phyloP scores from a whole-genome alignment of 2,113 vertebrate genomes.

The Leiothrix lutea region DNA sequence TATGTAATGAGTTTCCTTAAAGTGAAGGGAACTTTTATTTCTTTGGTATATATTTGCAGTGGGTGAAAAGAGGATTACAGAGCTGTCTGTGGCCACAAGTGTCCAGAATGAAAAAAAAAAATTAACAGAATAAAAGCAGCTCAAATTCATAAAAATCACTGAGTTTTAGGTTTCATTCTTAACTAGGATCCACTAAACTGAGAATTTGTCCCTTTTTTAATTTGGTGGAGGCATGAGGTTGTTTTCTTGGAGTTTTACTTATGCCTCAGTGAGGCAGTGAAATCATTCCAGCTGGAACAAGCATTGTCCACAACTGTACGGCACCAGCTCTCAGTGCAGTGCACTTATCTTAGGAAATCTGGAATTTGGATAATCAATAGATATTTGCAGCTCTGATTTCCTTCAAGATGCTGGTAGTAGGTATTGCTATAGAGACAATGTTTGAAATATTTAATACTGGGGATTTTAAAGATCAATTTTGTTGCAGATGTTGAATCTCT shows the following conservation, averaged over 20 bases:
- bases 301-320: not conserved
- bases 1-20: not conserved
- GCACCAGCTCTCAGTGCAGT: not conserved
- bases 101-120: not conserved
- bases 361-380: not conserved
- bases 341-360: not conserved
- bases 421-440: not conserved
- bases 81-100: not conserved
- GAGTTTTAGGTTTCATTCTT: not conserved
- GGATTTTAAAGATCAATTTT: not conserved
- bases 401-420: not conserved
- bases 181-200: not conserved
- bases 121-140: not conserved
- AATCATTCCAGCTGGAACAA: not conserved
- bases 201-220: not conserved
- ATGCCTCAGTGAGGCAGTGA: not conserved
- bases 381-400: not conserved
- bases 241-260: not conserved
- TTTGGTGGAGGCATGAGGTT: not conserved
- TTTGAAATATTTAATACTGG: not conserved
- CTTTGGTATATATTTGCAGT: not conserved
- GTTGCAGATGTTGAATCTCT: not conserved
- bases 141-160: not conserved
- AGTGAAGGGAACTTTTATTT: not conserved
- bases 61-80: not conserved